These are phyloP conservation scores for Zonitis immaculata DNA, from an alignment of 2,888 invertebrate species.

Conservation along the genomic window DNA sequence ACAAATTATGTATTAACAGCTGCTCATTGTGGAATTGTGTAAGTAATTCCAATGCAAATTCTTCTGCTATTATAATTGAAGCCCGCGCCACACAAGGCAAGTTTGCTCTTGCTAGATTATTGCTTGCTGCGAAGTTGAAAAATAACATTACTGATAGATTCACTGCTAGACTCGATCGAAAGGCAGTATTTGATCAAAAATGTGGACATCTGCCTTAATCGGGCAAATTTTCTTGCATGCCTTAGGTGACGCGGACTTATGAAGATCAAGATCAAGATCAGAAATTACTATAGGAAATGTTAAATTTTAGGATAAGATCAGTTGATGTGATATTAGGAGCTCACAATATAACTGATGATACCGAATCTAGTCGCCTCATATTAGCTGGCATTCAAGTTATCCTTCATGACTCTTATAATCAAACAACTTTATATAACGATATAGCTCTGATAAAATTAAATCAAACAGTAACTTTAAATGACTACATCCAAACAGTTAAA, in stretches of 20 bases:
- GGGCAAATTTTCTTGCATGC: no score
- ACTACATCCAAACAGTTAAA: slow-evolving; percentile 21
- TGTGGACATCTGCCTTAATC: no score
- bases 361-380: slow-evolving; percentile 22
- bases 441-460: slow-evolving; percentile 29
- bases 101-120: no score
- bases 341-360: slow-evolving; percentile 25
- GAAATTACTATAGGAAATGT: no score
- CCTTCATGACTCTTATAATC: slow-evolving; percentile 25
- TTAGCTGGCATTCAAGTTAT: slow-evolving; percentile 19
- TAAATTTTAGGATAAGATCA: slow-evolving; percentile 17
- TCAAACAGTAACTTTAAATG: slow-evolving; percentile 19
- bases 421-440: slow-evolving; percentile 23
- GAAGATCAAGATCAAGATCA: no score
- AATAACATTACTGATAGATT: no score
- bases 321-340: slow-evolving; percentile 33
- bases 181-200: no score
- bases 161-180: no score
- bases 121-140: no score
- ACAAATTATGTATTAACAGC: slow-evolving; percentile 32
- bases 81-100: no score
- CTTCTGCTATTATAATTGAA: background rate
- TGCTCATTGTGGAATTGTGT: slow-evolving; percentile 31
- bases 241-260: no score
- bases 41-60: slow-evolving; percentile 16